Conservation (phyloP, 2,888 invertebrate species). For the Caenorhabditis panamensis region DNA sequence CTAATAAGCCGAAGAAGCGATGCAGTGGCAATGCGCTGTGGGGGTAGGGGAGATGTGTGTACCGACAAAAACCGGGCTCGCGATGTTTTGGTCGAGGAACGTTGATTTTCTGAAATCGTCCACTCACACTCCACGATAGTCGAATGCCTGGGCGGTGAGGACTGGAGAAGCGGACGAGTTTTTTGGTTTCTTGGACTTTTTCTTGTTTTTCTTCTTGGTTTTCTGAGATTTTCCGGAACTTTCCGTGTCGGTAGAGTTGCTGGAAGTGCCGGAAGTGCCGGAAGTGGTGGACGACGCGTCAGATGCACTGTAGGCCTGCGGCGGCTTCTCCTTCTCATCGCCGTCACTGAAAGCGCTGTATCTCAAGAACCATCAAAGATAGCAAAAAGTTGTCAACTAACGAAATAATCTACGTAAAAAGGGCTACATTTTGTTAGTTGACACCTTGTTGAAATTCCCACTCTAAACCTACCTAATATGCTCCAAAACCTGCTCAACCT, state of each 20-base stretch:
- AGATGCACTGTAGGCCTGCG: too few relatives aligned
- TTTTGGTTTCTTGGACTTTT: not conserved
- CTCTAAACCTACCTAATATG: too few relatives aligned
- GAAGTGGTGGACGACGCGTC: too few relatives aligned
- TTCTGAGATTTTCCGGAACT: not conserved
- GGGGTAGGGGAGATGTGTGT: not conserved
- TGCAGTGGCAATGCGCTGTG: not conserved
- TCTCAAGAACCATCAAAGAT: too few relatives aligned
- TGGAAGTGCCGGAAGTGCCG: too few relatives aligned
- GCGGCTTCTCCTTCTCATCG: not conserved
- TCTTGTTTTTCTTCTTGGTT: constrained; percentile 1
- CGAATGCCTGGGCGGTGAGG: constrained; percentile 18
- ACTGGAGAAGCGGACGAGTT: not conserved
- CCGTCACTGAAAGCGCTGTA: too few relatives aligned
- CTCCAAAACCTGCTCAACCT: not conserved
- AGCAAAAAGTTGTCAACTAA: too few relatives aligned
- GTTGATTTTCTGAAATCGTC: not conserved
- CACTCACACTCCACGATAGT: constrained; percentile 16
- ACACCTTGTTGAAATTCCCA: too few relatives aligned
- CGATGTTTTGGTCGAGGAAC: not conserved
- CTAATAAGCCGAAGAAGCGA: constrained; percentile 66
- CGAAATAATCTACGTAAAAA: too few relatives aligned
- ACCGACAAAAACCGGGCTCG: constrained; percentile 1
- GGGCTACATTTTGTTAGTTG: too few relatives aligned
- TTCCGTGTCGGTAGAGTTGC: too few relatives aligned